These are phyloP conservation scores for Stichopus horrens DNA, from an alignment of 53 echinoderm and acorn worm species.

Conservation along the genomic window DNA sequence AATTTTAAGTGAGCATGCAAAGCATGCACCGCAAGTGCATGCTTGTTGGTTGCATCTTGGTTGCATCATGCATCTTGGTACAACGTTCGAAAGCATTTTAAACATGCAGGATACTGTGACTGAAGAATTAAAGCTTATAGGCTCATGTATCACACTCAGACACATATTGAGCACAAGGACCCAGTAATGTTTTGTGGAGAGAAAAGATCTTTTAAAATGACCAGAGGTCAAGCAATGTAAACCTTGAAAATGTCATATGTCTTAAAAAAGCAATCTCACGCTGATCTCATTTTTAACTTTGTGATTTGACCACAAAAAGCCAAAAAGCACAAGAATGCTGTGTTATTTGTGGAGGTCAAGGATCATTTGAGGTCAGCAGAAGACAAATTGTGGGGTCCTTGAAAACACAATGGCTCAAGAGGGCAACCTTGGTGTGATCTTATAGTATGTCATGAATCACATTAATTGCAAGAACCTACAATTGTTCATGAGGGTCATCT, in stretches of 20 bases:
- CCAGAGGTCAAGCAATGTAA: neutral
- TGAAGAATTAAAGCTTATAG: too few species aligned
- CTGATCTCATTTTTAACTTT: too few species aligned
- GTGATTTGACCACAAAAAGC: too few species aligned
- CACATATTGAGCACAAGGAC: neutral
- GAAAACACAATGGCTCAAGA: neutral
- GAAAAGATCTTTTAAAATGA: neutral
- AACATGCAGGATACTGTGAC: too few species aligned
- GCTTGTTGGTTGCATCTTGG: too few species aligned
- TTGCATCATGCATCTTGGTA: too few species aligned
- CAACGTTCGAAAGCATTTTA: too few species aligned
- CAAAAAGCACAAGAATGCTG: neutral
- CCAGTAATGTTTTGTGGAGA: neutral
- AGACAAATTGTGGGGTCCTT: neutral
- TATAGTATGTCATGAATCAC: neutral
- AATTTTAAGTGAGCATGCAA: too few species aligned
- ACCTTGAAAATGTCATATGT: neutral
- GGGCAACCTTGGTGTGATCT: neutral
- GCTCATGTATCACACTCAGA: too few species aligned
- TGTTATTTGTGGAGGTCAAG: neutral
- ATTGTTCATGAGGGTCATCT: neutral
- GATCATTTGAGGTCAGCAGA: neutral
- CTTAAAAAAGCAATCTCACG: too few species aligned
- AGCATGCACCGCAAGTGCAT: too few species aligned
- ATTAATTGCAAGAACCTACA: neutral